phyloP scores from a whole-genome alignment of 1,140 invertebrate genomes.

The Diachasma alloeum region DNA sequence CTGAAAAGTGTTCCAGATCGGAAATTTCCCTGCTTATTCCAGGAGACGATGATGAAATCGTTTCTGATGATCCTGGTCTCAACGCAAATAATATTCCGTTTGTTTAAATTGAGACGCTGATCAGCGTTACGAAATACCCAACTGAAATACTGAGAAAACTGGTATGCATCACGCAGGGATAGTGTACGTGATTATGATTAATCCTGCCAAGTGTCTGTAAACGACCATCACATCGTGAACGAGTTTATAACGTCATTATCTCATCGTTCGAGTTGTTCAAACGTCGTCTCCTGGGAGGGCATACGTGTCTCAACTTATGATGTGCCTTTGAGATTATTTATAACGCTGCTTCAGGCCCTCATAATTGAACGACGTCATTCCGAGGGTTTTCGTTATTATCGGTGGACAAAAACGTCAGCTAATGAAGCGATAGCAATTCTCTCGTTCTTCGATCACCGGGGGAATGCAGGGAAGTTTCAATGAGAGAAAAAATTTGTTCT shows the following conservation, averaged over 20 bases:
- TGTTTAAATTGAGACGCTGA: neutral
- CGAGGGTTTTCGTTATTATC: neutral
- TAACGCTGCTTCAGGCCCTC: neutral
- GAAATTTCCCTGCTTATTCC: too few relatives aligned
- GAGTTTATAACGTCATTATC: slow-evolving; percentile 11
- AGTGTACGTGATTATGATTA: slow-evolving; percentile 6
- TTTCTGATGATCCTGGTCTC: too few relatives aligned
- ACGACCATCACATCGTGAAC: slow-evolving; percentile 2
- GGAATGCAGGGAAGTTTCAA: too few relatives aligned
- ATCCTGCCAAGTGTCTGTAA: neutral
- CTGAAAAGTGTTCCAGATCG: too few relatives aligned
- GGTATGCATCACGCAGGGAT: neutral
- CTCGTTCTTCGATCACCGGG: too few relatives aligned
- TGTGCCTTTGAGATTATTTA: neutral
- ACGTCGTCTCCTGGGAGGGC: neutral
- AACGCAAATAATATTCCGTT: too few relatives aligned
- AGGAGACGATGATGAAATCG: too few relatives aligned
- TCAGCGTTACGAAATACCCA: neutral
- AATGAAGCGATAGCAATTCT: too few relatives aligned
- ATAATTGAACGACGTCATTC: neutral
- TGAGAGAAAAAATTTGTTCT: too few relatives aligned
- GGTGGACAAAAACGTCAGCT: neutral
- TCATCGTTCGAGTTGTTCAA: neutral
- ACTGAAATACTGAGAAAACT: neutral
- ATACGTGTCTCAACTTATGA: slow-evolving; percentile 11